Conservation (phyloP, 1,140 invertebrate species). For the Helicoverpa armigera region DNA sequence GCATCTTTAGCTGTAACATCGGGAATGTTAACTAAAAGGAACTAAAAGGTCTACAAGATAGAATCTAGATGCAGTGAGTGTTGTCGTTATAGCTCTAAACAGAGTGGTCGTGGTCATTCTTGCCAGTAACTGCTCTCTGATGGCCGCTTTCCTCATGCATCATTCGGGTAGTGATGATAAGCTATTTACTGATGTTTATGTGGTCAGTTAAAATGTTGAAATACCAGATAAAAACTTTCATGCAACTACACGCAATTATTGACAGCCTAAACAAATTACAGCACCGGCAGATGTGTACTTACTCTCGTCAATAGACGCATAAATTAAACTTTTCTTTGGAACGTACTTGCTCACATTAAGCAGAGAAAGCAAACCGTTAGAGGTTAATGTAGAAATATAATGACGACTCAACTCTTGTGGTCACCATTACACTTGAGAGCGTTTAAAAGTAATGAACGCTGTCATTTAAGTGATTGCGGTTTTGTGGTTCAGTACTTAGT, state of each 20-base stretch:
- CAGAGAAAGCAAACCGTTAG: background rate
- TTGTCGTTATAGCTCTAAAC: too few species aligned
- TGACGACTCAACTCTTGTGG: background rate
- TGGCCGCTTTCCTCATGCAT: too few species aligned
- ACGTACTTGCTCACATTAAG: background rate
- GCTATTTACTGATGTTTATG: too few species aligned
- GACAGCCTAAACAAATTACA: too few species aligned
- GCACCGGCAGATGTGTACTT: too few species aligned
- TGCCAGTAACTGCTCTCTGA: too few species aligned
- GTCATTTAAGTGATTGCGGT: conserved; percentile 3
- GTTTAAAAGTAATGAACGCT: conserved; percentile 5
- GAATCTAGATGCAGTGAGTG: background rate
- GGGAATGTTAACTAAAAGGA: background rate
- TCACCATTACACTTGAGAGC: background rate
- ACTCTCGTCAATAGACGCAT: background rate
- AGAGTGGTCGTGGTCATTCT: too few species aligned
- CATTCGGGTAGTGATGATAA: too few species aligned
- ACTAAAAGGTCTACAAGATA: background rate
- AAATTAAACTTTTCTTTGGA: background rate
- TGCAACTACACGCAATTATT: too few species aligned
- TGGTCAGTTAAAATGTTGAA: too few species aligned
- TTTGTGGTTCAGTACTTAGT: background rate
- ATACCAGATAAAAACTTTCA: too few species aligned
- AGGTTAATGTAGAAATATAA: background rate
- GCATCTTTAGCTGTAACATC: background rate